phyloP scores from a whole-genome alignment of 1,140 invertebrate genomes.

The Pemphigus obesinymphae region DNA sequence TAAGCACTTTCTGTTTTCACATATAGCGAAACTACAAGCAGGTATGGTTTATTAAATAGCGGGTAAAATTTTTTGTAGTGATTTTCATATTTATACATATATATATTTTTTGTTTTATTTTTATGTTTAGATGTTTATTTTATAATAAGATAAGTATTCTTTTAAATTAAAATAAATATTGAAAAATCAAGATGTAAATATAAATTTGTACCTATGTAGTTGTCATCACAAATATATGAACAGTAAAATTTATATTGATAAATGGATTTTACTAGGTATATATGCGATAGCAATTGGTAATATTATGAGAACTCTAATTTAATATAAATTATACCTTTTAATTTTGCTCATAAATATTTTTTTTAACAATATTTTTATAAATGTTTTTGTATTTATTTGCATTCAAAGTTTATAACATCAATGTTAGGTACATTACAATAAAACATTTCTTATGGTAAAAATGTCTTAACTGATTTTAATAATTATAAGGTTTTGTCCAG shows the following conservation, averaged over 20 bases:
- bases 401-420: neutral
- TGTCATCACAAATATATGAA: neutral
- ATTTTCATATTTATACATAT: no score
- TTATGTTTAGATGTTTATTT: no score
- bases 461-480: no score
- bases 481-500: no score
- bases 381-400: neutral
- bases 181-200: neutral
- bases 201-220: neutral
- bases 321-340: no score
- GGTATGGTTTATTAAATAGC: neutral
- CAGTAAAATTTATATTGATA: neutral
- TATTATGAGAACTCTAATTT: no score
- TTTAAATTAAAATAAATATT: no score
- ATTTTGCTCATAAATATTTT: neutral
- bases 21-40: no score
- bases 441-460: neutral
- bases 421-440: neutral
- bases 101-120: no score
- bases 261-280: neutral
- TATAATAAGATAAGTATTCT: no score
- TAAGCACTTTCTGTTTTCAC: neutral
- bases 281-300: neutral
- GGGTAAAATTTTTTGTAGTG: neutral
- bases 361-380: neutral